Base-by-base conservation (phyloP, 1,140 invertebrate species). In the Aphelenchoides besseyi region DNA sequence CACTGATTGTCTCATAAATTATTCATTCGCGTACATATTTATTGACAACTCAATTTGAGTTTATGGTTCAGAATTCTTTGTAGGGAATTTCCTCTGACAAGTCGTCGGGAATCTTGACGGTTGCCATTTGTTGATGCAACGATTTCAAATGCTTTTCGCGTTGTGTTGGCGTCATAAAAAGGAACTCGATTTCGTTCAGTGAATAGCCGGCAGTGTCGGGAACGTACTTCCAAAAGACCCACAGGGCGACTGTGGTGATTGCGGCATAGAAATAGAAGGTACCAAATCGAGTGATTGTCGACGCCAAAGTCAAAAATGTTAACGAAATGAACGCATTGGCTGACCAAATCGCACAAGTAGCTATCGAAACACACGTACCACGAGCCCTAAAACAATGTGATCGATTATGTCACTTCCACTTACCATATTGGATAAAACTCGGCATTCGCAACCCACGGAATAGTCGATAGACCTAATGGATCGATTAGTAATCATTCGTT, bases 121-220 rank as follows among this genome's bases (percentile, higher is more conserved):
- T 23, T 12, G 41, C 41, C 41, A 48, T 48, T 48, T 48, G 41
- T 23, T 12, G 12, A 23, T 48, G 41, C 12, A 48, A 23, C 41
- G 41, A 12, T 48, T 48, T 48, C 23, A 48, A 23, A 23, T 48
- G 41, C 12, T 23, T 12, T 23, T 48, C 41, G 12, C 41, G 41
- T 48, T 48, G 41, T 12, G 23, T 12, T 23, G 59, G n/a, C 59
- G 59, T 30, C 59, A 61, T 77, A 55, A 76, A 76, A 8, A 76
- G 28, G 57, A 70, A 33, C 53, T 86, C 85, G 77, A 96, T 94
- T 80, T 95, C 92, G 82, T 95, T 92, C 54, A 96, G 87, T 70
- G 89, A 92, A 37, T 54, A 71, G 3, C 93, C 93, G 80, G 91
- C 90, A 0, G 94, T 96, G 86, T 96, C 94, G 18, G 93, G 93